Percentiles rank a stretch among this genome's conserved stretches.
These are phyloP conservation scores for Iphiclides podalirius DNA, from an alignment of 2,888 invertebrate species.

Conservation along the genomic window DNA sequence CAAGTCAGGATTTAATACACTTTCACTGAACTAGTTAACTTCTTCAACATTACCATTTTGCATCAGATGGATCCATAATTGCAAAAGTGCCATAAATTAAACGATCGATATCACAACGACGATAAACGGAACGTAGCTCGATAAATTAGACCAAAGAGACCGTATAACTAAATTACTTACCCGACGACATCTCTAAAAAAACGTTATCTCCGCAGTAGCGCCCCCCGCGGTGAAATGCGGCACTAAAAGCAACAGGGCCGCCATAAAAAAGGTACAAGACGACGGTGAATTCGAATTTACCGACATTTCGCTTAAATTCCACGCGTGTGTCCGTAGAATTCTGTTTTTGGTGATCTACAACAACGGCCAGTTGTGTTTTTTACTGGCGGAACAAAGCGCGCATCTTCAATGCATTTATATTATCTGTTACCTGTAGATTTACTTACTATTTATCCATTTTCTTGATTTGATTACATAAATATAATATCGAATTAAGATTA, in stretches of 20 bases:
- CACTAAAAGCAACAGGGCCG: slow-evolving; percentile 17
- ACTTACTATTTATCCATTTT: too few species aligned
- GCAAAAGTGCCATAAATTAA: slow-evolving; percentile 13
- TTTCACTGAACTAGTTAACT: too few species aligned
- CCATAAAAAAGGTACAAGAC: slow-evolving; percentile 21
- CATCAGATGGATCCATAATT: slow-evolving; percentile 4
- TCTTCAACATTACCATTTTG: too few species aligned
- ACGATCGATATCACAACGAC: slow-evolving; percentile 13
- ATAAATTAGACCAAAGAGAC: slow-evolving; percentile 39
- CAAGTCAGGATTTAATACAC: too few species aligned
- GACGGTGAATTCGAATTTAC: slow-evolving; percentile 21
- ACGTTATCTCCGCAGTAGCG: slow-evolving; percentile 30
- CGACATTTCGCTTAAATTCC: slow-evolving; percentile 24
- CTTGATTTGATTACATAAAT: too few species aligned
- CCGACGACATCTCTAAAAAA: slow-evolving; percentile 24
- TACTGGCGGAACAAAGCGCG: slow-evolving; percentile 9
- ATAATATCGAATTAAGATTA: too few species aligned
- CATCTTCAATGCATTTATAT: slow-evolving; percentile 10
- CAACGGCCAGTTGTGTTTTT: slow-evolving; percentile 14
- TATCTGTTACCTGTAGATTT: slow-evolving; percentile 1
- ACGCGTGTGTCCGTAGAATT: slow-evolving; percentile 22
- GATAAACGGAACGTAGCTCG: slow-evolving; percentile 22
- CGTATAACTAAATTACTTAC: slow-evolving; percentile 43
- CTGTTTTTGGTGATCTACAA: slow-evolving; percentile 17
- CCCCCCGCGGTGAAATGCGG: slow-evolving; percentile 28